phyloP scores from a whole-genome alignment of 2,797 vertebrate genomes.

The Lepidocolaptes lacrymiger region DNA sequence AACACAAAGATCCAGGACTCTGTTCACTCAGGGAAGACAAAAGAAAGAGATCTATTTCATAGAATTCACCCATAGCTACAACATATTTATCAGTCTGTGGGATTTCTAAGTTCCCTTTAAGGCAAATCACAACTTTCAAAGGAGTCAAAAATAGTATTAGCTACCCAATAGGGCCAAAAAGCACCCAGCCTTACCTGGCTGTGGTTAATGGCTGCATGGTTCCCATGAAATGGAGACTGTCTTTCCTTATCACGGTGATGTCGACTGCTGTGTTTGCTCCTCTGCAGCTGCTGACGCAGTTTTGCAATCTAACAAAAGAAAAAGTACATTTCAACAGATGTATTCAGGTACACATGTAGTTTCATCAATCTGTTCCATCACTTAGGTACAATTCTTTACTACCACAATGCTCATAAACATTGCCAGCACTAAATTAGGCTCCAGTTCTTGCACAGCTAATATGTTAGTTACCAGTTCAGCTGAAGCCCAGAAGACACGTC shows the following conservation, averaged over 20 bases:
- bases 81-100: neutral
- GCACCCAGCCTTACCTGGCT: conserved; percentile 85
- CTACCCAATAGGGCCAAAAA: neutral
- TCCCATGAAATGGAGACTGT: conserved; percentile 97
- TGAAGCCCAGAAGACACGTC: neutral
- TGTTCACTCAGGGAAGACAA: neutral
- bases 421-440: neutral
- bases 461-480: neutral
- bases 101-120: neutral
- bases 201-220: conserved; percentile 94
- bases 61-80: neutral
- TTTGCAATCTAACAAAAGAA: conserved; percentile 89
- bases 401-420: neutral
- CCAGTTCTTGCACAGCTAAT: neutral
- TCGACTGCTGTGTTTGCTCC: conserved; percentile 97
- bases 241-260: conserved; percentile 97
- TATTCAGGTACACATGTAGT: neutral
- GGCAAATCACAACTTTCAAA: neutral
- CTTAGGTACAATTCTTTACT: neutral
- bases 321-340: neutral
- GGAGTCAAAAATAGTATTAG: neutral
- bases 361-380: neutral
- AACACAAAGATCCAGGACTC: neutral
- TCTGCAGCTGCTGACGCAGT: conserved; percentile 94
- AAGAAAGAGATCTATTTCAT: neutral